A percentile compares a stretch with the other conserved stretches of the same genome.
phyloP scores from a whole-genome alignment of 2,888 invertebrate species.

The Drosophila mulleri region DNA sequence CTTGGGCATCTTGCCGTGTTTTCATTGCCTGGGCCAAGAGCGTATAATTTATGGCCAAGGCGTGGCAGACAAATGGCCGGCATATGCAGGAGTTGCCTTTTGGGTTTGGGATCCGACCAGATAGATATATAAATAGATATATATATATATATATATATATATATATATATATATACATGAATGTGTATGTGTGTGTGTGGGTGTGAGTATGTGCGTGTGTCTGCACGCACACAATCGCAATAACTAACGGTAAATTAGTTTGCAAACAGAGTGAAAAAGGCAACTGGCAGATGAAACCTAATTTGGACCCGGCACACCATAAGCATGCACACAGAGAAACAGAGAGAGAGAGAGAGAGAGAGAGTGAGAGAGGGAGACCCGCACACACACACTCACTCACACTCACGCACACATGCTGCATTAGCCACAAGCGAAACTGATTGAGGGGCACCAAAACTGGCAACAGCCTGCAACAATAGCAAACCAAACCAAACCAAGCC shows the following conservation, averaged over 20 bases:
- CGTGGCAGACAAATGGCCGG: constrained; percentile 78
- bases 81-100: constrained; percentile 60
- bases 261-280: constrained; percentile 80
- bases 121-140: constrained; percentile 23
- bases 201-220: constrained; percentile 15
- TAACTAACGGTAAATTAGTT: constrained; percentile 81
- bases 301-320: constrained; percentile 56
- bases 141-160: constrained; percentile 28
- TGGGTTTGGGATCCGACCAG: constrained; percentile 14
- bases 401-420: constrained; percentile 13
- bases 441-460: constrained; percentile 12
- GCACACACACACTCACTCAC: constrained; percentile 28
- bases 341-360: no score
- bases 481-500: not conserved
- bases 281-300: constrained; percentile 78
- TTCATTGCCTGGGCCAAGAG: constrained; percentile 49
- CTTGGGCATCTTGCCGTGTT: constrained; percentile 32
- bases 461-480: constrained; percentile 44
- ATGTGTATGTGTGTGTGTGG: constrained; percentile 10
- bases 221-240: constrained; percentile 51
- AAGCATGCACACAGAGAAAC: constrained; percentile 15
- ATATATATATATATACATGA: constrained; percentile 21
- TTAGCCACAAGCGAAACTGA: constrained; percentile 10
- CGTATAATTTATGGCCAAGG: constrained; percentile 76
- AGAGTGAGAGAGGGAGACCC: not conserved